A percentile compares a stretch with the other conserved stretches of the same genome.
phyloP scores from a whole-genome alignment of 2,888 invertebrate genomes.

The Rhagonycha lutea region DNA sequence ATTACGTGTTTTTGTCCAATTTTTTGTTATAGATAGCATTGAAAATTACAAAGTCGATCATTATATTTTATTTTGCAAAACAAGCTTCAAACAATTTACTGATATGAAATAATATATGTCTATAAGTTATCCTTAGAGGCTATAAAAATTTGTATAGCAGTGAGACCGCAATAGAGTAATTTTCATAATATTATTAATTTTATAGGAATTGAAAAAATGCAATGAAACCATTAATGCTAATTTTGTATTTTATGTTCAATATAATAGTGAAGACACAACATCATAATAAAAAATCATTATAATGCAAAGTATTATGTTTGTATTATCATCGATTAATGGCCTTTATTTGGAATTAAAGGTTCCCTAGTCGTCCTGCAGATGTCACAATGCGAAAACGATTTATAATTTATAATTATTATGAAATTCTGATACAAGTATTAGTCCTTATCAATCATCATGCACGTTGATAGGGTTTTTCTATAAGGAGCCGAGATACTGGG shows the following conservation, averaged over 20 bases:
- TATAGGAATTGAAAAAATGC: not conserved
- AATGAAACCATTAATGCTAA: not conserved
- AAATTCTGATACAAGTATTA: too few relatives aligned
- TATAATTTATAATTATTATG: too few relatives aligned
- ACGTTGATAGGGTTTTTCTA: too few relatives aligned
- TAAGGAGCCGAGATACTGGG: too few relatives aligned
- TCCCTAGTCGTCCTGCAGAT: not conserved
- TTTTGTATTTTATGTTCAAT: not conserved
- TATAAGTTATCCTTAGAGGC: not conserved
- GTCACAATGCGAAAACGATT: not conserved
- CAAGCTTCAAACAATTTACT: not conserved
- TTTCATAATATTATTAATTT: not conserved
- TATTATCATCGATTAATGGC: not conserved
- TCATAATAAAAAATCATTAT: not conserved
- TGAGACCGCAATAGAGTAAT: not conserved
- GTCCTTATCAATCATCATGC: too few relatives aligned
- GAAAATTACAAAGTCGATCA: not conserved
- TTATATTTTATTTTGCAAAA: not conserved
- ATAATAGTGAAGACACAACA: not conserved
- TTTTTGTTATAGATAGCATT: not conserved
- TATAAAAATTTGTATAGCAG: not conserved
- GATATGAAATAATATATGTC: not conserved
- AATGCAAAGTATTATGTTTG: not conserved
- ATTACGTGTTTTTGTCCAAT: constrained; percentile 14
- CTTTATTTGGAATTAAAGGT: not conserved